Percentiles rank a stretch among this genome's conserved stretches.
Evolutionary conservation across 2,797 vertebrate genomes (phyloP).

Genomic region (Fundulus diaphanus): DNA sequence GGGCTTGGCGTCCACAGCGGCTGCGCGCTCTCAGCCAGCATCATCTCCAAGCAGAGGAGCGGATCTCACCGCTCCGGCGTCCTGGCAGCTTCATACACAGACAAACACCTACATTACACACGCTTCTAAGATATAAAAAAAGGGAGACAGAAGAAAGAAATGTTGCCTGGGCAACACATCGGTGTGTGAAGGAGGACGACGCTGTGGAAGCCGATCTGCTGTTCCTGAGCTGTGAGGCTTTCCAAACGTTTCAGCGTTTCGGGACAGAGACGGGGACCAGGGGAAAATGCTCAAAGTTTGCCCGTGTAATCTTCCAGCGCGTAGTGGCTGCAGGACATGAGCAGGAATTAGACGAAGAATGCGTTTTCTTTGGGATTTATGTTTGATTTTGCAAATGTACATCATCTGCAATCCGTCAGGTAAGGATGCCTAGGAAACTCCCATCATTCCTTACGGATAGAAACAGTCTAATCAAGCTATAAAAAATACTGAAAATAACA

Average conservation of each 20-base stretch:
- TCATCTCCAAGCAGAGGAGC: background rate
- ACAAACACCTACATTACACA: background rate
- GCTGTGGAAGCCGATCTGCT: slow-evolving; percentile 35
- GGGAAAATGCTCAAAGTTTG: slow-evolving; percentile 63
- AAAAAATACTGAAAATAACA: background rate
- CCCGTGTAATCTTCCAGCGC: slow-evolving; percentile 40
- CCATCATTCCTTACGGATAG: background rate
- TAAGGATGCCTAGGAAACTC: slow-evolving; percentile 45
- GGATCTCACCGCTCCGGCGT: background rate
- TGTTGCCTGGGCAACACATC: slow-evolving; percentile 18
- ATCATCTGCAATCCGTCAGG: slow-evolving; percentile 74
- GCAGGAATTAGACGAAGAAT: slow-evolving; percentile 77
- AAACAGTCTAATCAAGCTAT: background rate
- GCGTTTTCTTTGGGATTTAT: slow-evolving; percentile 76
- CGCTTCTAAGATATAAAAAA: background rate
- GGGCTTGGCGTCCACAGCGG: slow-evolving; percentile 2
- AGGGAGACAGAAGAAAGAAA: background rate
- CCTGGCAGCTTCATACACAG: background rate
- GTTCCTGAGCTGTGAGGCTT: slow-evolving; percentile 23
- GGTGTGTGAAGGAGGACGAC: slow-evolving; percentile 10
- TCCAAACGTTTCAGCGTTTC: slow-evolving; percentile 28
- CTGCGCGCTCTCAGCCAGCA: background rate
- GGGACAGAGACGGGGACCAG: slow-evolving; percentile 5
- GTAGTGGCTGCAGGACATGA: slow-evolving; percentile 51
- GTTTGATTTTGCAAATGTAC: slow-evolving; percentile 70